Percentiles rank a stretch among this genome's conserved stretches.
Conservation (phyloP, 2,797 vertebrate genomes). For the Trematomus bernacchii region DNA sequence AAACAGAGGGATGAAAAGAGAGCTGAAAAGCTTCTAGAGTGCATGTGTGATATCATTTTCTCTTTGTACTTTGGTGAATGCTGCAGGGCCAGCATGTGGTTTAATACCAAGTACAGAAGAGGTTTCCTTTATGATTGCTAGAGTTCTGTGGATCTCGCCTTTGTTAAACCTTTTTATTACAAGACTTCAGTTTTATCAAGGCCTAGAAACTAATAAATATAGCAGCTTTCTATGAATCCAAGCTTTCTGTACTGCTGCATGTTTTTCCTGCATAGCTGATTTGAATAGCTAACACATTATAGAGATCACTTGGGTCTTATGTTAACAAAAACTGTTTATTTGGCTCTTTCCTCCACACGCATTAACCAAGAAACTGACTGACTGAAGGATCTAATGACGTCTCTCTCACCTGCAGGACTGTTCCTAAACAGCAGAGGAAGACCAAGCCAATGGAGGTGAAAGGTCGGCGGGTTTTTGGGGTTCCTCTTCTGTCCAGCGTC, state of each 20-base stretch:
- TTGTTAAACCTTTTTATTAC: slow-evolving; percentile 4
- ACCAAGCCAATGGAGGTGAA: slow-evolving; percentile 84
- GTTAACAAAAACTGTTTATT: slow-evolving; percentile 60
- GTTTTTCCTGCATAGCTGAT: slow-evolving; percentile 36
- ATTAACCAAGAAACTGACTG: slow-evolving; percentile 35
- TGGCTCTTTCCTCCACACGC: slow-evolving; percentile 60
- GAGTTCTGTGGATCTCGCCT: background rate
- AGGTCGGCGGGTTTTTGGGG: slow-evolving; percentile 89
- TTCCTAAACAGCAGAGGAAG: slow-evolving; percentile 88
- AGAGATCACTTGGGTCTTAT: slow-evolving; percentile 34
- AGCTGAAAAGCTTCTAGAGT: slow-evolving; percentile 5
- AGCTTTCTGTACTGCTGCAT: background rate
- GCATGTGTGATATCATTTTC: background rate
- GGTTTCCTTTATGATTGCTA: slow-evolving; percentile 12
- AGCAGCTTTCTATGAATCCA: background rate
- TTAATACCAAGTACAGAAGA: background rate
- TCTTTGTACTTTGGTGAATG: slow-evolving; percentile 4
- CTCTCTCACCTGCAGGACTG: slow-evolving; percentile 79
- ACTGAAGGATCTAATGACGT: slow-evolving; percentile 1
- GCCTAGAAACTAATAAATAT: background rate
- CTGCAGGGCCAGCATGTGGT: background rate
- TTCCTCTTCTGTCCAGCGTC: slow-evolving; percentile 86
- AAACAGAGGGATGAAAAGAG: background rate
- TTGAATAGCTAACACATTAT: slow-evolving; percentile 34
- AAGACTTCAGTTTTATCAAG: slow-evolving; percentile 1